Evolutionary conservation across 2,888 invertebrate genomes (phyloP), one percentile per base, ranked within the genome.

Genomic region (Hymenopus coronatus): DNA sequence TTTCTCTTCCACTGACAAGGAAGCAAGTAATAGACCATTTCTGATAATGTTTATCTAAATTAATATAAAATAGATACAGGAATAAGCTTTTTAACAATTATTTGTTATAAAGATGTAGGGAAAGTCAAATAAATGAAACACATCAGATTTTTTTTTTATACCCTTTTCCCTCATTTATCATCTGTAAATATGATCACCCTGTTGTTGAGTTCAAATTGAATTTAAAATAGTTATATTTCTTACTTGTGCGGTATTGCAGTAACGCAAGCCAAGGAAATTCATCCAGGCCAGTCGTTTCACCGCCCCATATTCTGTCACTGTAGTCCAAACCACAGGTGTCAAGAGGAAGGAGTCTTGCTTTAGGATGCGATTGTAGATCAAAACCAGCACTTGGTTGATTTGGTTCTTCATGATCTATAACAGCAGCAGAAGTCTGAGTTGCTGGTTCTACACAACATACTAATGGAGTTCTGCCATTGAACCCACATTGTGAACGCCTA

Each of bases 201-300:
- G 8, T 6, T 6, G 8, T 33, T 33, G 3, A 33, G 33, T 33
- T 7, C 30, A 33, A 33, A 33, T 7, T 33, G 8, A 33, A 33
- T 33, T 33, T 33, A 33, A 33, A 33, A 33, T 33, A 33, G 1
- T 33, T 33, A 8, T 33, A 8, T 33, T 33, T 89, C 88, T 89
- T 82, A 90, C 92, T 91, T 82, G 92, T 92, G 27, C 92, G 90
- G 90, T 96, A 97, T 1, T 95, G 94, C n/a, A 97, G 92, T 1
- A 97, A 93, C 0, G 95, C 96, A 96, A 97, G 96, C 97, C 97
- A 97, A 0, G 97, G 97, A 93, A 95, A 96, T 91, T 97, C 96
- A 83, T 94, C 95, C 6, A 96, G 92, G 0, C 92, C 92, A 0
- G 97, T 95, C 89, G 94, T 93, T 84, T 95, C 94, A 0, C 97